Percentiles rank a stretch among this genome's conserved stretches.
Evolutionary conservation across 2,113 vertebrate genomes (phyloP).

Genomic region (Elgaria multicarinata): DNA sequence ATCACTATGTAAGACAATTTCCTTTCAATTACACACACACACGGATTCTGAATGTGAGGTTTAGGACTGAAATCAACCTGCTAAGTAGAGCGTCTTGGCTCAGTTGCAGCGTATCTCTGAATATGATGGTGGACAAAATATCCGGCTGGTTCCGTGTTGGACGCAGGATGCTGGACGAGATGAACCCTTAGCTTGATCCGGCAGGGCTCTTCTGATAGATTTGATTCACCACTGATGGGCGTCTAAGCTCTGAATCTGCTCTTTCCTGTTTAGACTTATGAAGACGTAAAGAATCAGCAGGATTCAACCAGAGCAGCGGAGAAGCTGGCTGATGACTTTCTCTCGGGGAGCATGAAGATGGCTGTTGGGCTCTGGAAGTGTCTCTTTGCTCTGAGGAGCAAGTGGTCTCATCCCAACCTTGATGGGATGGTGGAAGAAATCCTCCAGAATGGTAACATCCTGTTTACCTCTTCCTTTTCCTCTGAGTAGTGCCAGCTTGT

Average conservation of each 20-base stretch:
- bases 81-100: neutral
- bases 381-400: conserved; percentile 19
- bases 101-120: neutral
- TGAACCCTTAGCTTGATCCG: neutral
- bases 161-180: too few species aligned
- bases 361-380: neutral
- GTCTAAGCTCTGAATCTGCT: neutral
- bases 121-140: neutral
- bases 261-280: conserved; percentile 4
- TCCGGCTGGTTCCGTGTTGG: neutral
- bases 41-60: too few species aligned
- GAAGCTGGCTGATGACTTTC: neutral
- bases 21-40: too few species aligned
- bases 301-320: neutral
- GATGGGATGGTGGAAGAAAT: conserved; percentile 1
- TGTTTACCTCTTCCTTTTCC: neutral
- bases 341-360: neutral
- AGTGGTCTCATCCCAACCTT: conserved; percentile 34
- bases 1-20: too few species aligned
- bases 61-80: neutral
- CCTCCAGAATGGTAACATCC: neutral
- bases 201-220: neutral
- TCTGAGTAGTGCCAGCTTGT: neutral
- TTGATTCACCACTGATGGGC: accelerated
- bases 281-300: neutral